These are phyloP conservation scores for Gephyroberyx darwinii DNA, from an alignment of 2,797 vertebrate species.

Conservation along the genomic window DNA sequence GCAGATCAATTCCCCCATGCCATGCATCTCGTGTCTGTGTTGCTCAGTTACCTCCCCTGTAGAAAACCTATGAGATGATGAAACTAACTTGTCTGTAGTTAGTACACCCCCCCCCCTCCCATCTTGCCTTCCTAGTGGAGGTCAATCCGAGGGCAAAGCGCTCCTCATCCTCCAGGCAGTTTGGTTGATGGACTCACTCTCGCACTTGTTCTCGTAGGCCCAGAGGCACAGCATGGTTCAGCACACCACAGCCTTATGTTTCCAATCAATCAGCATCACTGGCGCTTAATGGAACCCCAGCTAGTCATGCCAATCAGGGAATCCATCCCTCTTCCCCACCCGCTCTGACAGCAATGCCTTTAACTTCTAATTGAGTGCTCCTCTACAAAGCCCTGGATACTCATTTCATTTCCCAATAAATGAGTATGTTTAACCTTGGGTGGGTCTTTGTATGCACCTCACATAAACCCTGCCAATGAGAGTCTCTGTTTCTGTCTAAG, in stretches of 20 bases:
- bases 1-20: neutral
- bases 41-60: neutral
- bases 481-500: neutral
- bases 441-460: slow-evolving; percentile 9
- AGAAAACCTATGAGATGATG: neutral
- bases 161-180: slow-evolving; percentile 39
- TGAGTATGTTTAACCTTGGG: slow-evolving; percentile 32
- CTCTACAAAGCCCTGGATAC: slow-evolving; percentile 32
- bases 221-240: slow-evolving; percentile 24
- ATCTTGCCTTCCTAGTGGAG: slow-evolving; percentile 23
- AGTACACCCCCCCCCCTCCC: slow-evolving; percentile 1
- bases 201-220: slow-evolving; percentile 23
- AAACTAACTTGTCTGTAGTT: slow-evolving; percentile 5
- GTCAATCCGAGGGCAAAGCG: slow-evolving; percentile 50
- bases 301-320: slow-evolving; percentile 44
- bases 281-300: slow-evolving; percentile 44
- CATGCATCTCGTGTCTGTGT: neutral
- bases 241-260: slow-evolving; percentile 38
- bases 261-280: slow-evolving; percentile 58
- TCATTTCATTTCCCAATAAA: slow-evolving; percentile 46
- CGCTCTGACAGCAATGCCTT: slow-evolving; percentile 42
- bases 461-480: slow-evolving; percentile 13
- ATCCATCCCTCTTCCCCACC: slow-evolving; percentile 22
- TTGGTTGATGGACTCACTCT: slow-evolving; percentile 44
- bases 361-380: slow-evolving; percentile 46